phyloP scores from a whole-genome alignment of 2,797 vertebrate species.

The Pseudochromis fuscus region DNA sequence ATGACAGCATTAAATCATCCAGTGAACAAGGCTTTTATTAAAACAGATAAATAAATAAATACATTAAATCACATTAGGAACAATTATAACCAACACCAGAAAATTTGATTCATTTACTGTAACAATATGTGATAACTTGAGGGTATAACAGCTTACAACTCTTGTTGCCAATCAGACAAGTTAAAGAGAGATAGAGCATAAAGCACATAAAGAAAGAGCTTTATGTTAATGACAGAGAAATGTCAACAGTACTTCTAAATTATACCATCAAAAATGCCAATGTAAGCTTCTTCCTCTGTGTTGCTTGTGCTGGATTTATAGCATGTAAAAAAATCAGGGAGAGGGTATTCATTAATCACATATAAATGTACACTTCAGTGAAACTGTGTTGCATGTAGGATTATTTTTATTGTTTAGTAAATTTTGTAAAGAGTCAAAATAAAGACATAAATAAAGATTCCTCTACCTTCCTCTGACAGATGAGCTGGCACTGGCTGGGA shows the following conservation, averaged over 20 bases:
- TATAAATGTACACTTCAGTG: not conserved
- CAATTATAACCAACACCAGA: slow-evolving; percentile 10
- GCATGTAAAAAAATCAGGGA: not conserved
- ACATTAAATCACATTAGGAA: slow-evolving; percentile 20
- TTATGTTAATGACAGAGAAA: not conserved
- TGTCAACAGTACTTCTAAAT: slow-evolving; percentile 80
- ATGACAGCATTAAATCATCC: not conserved
- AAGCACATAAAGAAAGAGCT: slow-evolving; percentile 6
- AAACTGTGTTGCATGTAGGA: not conserved
- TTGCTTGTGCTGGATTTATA: slow-evolving; percentile 71
- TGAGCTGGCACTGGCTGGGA: slow-evolving; percentile 17
- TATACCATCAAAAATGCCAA: slow-evolving; percentile 96
- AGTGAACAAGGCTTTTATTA: slow-evolving; percentile 34
- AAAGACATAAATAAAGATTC: not conserved
- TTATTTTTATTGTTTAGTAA: not conserved
- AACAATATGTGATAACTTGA: slow-evolving; percentile 5
- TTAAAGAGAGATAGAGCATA: slow-evolving; percentile 10
- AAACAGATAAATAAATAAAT: slow-evolving; percentile 23
- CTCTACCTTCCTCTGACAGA: slow-evolving; percentile 69
- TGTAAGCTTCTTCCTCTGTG: slow-evolving; percentile 86
- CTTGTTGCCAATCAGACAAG: not conserved
- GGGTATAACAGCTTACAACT: slow-evolving; percentile 13
- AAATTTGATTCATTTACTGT: slow-evolving; percentile 5
- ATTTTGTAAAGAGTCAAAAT: not conserved
- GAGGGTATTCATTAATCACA: not conserved